phyloP scores from a whole-genome alignment of 2,797 vertebrate species.

The Lagocephalus sceleratus region DNA sequence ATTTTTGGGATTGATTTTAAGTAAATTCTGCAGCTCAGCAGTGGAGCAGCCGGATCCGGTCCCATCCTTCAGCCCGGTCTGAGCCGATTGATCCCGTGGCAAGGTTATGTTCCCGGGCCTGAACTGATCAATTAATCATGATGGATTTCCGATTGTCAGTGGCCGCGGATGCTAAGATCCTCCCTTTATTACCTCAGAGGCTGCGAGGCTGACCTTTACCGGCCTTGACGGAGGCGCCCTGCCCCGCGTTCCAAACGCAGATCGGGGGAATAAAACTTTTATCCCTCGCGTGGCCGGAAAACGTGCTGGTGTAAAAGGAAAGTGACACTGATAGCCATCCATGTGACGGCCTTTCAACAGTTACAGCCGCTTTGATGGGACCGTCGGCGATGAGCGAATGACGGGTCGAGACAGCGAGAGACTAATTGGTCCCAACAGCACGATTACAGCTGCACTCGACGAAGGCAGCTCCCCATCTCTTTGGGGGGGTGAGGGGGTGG shows the following conservation, averaged over 20 bases:
- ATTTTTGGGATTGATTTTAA: conserved; percentile 67
- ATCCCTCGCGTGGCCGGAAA: conserved; percentile 23
- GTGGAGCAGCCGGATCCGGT: conserved; percentile 45
- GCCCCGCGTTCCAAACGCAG: conserved; percentile 5
- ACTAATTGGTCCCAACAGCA: conserved; percentile 52
- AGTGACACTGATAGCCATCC: conserved; percentile 26
- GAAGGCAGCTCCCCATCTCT: conserved; percentile 5
- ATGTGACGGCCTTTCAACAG: conserved; percentile 36
- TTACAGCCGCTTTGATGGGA: conserved; percentile 32
- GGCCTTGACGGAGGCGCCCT: conserved; percentile 39
- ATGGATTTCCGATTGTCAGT: conserved; percentile 69
- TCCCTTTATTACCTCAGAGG: conserved; percentile 59
- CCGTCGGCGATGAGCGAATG: conserved; percentile 51
- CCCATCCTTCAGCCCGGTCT: conserved; percentile 45
- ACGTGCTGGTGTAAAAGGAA: conserved; percentile 28
- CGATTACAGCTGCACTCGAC: conserved; percentile 45
- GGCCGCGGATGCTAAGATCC: conserved; percentile 49
- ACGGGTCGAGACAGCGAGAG: conserved; percentile 48
- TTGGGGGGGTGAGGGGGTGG: too few species aligned
- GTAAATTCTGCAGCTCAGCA: conserved; percentile 58
- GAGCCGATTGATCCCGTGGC: conserved; percentile 61
- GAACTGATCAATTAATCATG: conserved; percentile 70
- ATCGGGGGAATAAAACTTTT: conserved; percentile 13
- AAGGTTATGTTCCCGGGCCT: conserved; percentile 61
- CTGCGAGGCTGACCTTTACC: conserved; percentile 49